Conservation (phyloP, 2,113 vertebrate genomes). For the Todiramphus saurophagus region DNA sequence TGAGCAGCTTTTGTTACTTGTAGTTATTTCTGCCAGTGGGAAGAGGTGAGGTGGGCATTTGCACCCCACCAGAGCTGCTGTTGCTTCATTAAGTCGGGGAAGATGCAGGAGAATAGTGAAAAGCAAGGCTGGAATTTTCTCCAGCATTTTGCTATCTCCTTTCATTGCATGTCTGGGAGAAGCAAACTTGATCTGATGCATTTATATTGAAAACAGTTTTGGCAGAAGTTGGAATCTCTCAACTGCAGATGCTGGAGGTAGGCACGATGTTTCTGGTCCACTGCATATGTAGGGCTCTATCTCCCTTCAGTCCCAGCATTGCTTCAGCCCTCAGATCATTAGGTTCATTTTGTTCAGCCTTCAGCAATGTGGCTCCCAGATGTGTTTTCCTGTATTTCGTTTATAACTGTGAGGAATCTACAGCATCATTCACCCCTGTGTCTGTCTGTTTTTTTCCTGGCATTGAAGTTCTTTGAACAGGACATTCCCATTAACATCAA, state of each 20-base stretch:
- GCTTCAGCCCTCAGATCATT: background rate
- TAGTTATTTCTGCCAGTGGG: background rate
- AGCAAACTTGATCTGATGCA: conserved; percentile 8
- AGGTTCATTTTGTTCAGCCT: conserved; percentile 21
- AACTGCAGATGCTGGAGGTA: background rate
- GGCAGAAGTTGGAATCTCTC: background rate
- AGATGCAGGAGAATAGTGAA: background rate
- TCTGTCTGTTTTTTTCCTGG: background rate
- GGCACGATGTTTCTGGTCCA: background rate
- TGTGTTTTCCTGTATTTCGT: conserved; percentile 57
- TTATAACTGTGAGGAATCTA: conserved; percentile 63
- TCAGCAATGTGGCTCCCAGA: conserved; percentile 67
- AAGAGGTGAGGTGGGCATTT: rapidly evolving
- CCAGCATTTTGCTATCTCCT: background rate
- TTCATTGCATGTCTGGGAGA: background rate
- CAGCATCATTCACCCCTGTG: conserved; percentile 38
- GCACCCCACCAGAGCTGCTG: background rate
- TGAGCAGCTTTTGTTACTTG: background rate
- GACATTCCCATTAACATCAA: conserved; percentile 51
- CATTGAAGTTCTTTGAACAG: conserved; percentile 50
- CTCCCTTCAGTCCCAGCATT: background rate
- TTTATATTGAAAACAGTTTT: conserved; percentile 14
- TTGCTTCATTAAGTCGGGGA: background rate
- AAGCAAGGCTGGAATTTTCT: background rate
- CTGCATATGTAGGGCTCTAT: background rate